These are phyloP conservation scores for Anolis sagrei DNA, from an alignment of 2,113 vertebrate genomes.

Conservation along the genomic window DNA sequence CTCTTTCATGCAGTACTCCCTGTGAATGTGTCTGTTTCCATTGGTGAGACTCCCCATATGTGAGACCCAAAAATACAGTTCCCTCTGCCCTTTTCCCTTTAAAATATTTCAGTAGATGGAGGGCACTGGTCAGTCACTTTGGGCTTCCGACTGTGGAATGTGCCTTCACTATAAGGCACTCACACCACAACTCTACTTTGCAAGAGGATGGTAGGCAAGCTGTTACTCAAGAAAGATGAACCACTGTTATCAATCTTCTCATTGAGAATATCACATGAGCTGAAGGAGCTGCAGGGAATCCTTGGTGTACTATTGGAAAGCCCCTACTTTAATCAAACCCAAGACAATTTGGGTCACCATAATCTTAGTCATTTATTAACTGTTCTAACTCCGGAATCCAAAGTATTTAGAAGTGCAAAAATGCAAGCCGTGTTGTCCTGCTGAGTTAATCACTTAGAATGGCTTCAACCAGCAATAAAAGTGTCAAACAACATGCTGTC, in stretches of 20 bases:
- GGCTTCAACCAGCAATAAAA: constrained; percentile 51
- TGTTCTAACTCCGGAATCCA: constrained; percentile 40
- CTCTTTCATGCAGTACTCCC: too few relatives aligned
- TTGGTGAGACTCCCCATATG: too few relatives aligned
- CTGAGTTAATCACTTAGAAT: constrained; percentile 55
- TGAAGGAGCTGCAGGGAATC: not conserved
- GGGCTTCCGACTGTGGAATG: not conserved
- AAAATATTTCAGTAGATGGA: not conserved
- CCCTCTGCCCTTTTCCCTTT: too few relatives aligned
- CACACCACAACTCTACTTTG: not conserved
- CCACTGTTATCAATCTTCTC: not conserved
- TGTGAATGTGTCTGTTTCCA: too few relatives aligned
- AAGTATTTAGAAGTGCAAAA: constrained; percentile 38
- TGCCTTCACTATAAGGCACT: not conserved
- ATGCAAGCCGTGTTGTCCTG: constrained; percentile 16
- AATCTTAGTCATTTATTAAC: constrained; percentile 21
- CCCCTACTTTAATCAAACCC: constrained; percentile 18
- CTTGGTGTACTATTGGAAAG: not conserved
- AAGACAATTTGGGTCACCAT: not conserved
- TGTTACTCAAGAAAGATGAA: not conserved
- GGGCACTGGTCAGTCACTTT: not conserved
- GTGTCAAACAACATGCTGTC: constrained; percentile 43
- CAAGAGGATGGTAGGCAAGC: not conserved
- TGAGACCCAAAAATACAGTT: too few relatives aligned
- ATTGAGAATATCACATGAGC: not conserved